Base-by-base conservation (phyloP, 2,888 invertebrate species). In the Cerastoderma edule region DNA sequence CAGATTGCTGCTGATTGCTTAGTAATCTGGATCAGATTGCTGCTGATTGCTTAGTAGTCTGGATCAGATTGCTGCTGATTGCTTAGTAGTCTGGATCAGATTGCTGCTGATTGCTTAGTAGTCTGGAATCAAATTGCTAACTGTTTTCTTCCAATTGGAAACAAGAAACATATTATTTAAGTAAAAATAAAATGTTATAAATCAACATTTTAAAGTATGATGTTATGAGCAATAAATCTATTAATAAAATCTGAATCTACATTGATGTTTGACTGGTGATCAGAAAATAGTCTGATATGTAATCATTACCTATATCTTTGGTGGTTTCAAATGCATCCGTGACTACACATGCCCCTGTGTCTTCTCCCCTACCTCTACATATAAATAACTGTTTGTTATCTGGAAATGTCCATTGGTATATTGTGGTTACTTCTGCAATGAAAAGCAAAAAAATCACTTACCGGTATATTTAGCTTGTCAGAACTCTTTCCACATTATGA, bases 371-470 rank as follows among this genome's bases (percentile, higher is more conserved):
- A 39, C 60, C 35, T 22, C 16, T 24, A 6, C 33, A 39, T 4
- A 60, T 16, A n/a, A 35, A 0, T 39, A 60, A 39, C 39, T 60
- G 39, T 24, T 60, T 35, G 19, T 27, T 39, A 2, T 6, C 13
- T 2, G 35, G 60, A 24, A 60, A 60, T n/a, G 32, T 60, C 60
- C 60, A 60, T 10, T 24, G 19, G 30, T 60, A 60, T 1, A n/a
- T n/a, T n/a, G n/a, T n/a, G n/a, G n/a, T n/a, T n/a, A n/a, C n/a
- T n/a, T n/a, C n/a, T n/a, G n/a, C n/a, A n/a, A n/a, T n/a, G n/a
- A n/a, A n/a, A n/a, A n/a, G 60, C 22, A 39, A 39, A 39, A 27
- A n/a, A 50, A 1, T 22, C 22, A 10, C 22, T 50, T 50, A 50
- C 50, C 50, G n/a, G n/a, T 50, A 27, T 50, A 2, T 10, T 10